Evolutionary conservation across 1,140 invertebrate species (phyloP).

Genomic region (Centruroides sculpturatus): DNA sequence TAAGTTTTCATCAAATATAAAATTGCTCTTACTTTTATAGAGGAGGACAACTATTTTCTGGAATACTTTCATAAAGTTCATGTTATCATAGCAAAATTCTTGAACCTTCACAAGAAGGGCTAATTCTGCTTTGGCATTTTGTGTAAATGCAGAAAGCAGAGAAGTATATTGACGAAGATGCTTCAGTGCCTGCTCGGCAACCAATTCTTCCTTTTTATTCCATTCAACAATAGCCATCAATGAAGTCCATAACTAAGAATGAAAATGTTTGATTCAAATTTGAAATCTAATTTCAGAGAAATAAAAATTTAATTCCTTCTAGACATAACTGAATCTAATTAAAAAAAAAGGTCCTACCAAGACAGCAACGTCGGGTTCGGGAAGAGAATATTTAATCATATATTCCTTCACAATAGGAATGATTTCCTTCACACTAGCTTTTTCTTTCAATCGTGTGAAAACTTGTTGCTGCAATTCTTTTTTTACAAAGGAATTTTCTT

Average conservation of each 20-base stretch:
- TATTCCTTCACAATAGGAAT: constrained; percentile 69
- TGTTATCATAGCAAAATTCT: constrained; percentile 96
- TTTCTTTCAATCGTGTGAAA: constrained; percentile 62
- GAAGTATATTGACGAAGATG: constrained; percentile 72
- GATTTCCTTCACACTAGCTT: constrained; percentile 52
- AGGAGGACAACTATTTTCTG: constrained; percentile 91
- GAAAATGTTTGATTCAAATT: background rate
- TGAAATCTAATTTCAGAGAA: background rate
- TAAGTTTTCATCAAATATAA: too few relatives aligned
- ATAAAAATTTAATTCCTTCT: background rate
- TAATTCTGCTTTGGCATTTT: constrained; percentile 65
- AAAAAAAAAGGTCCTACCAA: constrained; percentile 18
- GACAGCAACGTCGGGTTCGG: constrained; percentile 72
- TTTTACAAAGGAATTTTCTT: constrained; percentile 67
- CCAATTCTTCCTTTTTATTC: constrained; percentile 95
- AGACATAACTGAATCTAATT: too few relatives aligned
- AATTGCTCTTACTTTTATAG: constrained; percentile 54
- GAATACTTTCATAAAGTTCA: constrained; percentile 98
- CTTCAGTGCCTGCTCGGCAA: constrained; percentile 85
- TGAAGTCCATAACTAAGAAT: constrained; percentile 57
- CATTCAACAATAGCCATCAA: constrained; percentile 90
- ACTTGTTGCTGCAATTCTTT: constrained; percentile 59
- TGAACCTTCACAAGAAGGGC: constrained; percentile 79
- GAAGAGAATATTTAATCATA: constrained; percentile 59
- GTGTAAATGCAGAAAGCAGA: constrained; percentile 69